A percentile compares a stretch with the other conserved stretches of the same genome.
Evolutionary conservation across 1,140 invertebrate genomes (phyloP).

Genomic region (Danaus melanippus): DNA sequence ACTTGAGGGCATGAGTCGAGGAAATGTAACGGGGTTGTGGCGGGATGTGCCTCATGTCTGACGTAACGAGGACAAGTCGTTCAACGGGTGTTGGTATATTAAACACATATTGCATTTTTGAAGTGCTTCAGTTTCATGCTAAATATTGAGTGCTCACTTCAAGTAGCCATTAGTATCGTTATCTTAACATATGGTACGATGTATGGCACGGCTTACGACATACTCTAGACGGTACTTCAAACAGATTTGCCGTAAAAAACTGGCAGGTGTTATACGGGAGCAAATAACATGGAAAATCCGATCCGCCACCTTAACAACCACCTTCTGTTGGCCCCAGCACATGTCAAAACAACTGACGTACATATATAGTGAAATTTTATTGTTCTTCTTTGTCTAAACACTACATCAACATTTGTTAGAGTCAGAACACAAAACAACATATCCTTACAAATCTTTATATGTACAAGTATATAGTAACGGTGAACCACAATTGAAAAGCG

Average conservation of each 20-base stretch:
- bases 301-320: conserved; percentile 3
- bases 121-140: conserved; percentile 4
- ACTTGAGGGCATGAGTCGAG: conserved; percentile 44
- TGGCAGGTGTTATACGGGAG: conserved; percentile 39
- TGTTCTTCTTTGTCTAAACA: too few species aligned
- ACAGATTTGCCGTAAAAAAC: conserved; percentile 46
- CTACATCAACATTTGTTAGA: too few species aligned
- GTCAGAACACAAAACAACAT: too few species aligned
- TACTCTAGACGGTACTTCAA: conserved; percentile 33
- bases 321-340: neutral
- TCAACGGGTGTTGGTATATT: conserved; percentile 32
- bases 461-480: too few species aligned
- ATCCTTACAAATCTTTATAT: too few species aligned
- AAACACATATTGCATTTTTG: conserved; percentile 19
- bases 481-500: too few species aligned
- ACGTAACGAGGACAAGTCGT: conserved; percentile 36
- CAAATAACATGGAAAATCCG: conserved; percentile 46
- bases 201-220: conserved; percentile 33
- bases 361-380: neutral
- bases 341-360: conserved; percentile 1
- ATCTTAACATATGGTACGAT: conserved; percentile 42
- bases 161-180: conserved; percentile 37
- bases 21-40: conserved; percentile 44
- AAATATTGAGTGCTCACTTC: conserved; percentile 13
- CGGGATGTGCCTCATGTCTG: conserved; percentile 41